Evolutionary conservation across 2,797 vertebrate species (phyloP).

Genomic region (Anas bahamensis): DNA sequence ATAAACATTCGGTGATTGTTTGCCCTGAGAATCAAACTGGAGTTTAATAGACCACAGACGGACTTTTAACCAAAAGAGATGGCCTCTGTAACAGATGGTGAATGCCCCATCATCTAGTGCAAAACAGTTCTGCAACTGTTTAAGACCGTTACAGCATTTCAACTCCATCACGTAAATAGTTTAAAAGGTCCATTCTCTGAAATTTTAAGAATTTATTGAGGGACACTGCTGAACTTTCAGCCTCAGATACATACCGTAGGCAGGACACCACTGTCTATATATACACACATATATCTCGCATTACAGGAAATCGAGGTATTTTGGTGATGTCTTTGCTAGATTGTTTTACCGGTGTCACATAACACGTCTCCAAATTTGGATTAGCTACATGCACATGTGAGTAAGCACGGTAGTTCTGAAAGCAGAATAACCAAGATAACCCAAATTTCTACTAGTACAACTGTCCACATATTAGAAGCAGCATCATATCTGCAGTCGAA

Average conservation of each 20-base stretch:
- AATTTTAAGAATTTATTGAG: neutral
- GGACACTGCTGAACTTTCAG: neutral
- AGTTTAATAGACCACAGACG: neutral
- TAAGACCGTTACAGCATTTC: neutral
- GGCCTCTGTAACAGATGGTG: neutral
- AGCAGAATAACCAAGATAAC: neutral
- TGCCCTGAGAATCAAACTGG: neutral
- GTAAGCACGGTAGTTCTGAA: neutral
- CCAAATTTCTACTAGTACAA: neutral
- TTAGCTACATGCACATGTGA: neutral
- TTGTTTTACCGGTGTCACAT: neutral
- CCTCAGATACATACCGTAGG: neutral
- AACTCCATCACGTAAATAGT: neutral
- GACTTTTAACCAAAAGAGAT: neutral
- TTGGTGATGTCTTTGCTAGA: neutral
- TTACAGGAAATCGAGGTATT: neutral
- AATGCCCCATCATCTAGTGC: neutral
- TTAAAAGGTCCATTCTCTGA: neutral
- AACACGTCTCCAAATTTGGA: neutral
- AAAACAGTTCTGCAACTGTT: neutral
- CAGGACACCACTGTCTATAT: neutral
- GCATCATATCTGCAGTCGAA: neutral
- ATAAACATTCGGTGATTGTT: neutral
- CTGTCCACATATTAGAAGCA: neutral
- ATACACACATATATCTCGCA: too few relatives aligned